Evolutionary conservation across 2,888 invertebrate genomes (phyloP).

Genomic region (Eulithis testata): DNA sequence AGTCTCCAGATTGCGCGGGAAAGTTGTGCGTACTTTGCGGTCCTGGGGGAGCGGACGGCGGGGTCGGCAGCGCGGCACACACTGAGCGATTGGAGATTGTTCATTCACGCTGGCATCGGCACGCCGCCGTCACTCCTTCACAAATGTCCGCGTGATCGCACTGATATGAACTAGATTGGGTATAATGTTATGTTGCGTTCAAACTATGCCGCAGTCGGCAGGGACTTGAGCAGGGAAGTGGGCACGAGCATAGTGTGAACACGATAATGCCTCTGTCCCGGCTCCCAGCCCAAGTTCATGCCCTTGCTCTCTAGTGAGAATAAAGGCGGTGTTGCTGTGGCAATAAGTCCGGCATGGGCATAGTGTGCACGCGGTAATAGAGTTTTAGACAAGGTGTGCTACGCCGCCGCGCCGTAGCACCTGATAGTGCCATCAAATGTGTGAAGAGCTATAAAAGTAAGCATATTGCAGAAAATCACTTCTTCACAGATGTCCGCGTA

Average conservation of each 20-base stretch:
- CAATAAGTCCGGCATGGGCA: no score
- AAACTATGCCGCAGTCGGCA: not conserved
- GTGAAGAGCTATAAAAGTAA: no score
- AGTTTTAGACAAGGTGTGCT: not conserved
- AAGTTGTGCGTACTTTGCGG: slow-evolving; percentile 63
- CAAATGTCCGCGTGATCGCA: slow-evolving; percentile 73
- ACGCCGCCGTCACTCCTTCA: slow-evolving; percentile 78
- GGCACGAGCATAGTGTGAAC: no score
- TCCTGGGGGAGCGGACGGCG: slow-evolving; percentile 62
- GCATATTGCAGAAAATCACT: no score
- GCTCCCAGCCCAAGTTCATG: no score
- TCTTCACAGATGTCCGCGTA: no score
- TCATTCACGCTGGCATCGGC: slow-evolving; percentile 71
- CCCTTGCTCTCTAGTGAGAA: no score
- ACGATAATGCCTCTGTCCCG: no score
- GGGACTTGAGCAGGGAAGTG: no score
- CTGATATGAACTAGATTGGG: slow-evolving; percentile 58
- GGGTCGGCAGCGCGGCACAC: slow-evolving; percentile 68
- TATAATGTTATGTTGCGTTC: not conserved
- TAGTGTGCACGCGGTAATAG: not conserved
- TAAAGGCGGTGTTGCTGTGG: no score
- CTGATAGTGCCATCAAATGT: no score
- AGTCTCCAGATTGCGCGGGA: slow-evolving; percentile 45
- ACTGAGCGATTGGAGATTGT: slow-evolving; percentile 72
- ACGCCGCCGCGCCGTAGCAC: slow-evolving; percentile 1